Evolutionary conservation across 2,888 invertebrate genomes (phyloP), one percentile per base, ranked within the genome.

Genomic region (Eupithecia subfuscata): DNA sequence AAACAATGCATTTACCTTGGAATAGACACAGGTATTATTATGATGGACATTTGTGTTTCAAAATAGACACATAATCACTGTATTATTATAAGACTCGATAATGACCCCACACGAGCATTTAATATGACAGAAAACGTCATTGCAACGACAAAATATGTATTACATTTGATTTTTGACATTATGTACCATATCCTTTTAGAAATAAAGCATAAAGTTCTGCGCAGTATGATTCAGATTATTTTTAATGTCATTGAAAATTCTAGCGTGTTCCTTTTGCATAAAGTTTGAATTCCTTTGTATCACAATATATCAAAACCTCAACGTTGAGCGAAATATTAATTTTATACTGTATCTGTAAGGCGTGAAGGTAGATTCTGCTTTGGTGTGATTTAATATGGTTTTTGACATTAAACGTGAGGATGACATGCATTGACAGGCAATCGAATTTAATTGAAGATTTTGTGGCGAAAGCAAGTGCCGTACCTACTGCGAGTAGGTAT

Each of bases 401-500:
- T 82, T 82, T 79, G 83, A 82, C 81, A 81, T 83, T 68, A 84
- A 84, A 84, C 81, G 81, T 79, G 80, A 79, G 79, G 81, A 80
- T 86, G 86, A 83, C 82, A 82, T 81, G 83, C 82, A 86, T 83
- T 85, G 87, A 87, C 87, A 87, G 83, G 86, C 84, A 82, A 83
- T 85, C 78, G 70, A 77, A 76, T 81, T 80, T 86, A 87, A 84
- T 84, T 84, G 83, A 81, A 79, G 82, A 82, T 83, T 82, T 83
- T 82, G 77, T 81, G 71, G 67, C 65, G 56, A 64, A 34, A 34
- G 64, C 65, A 40, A 37, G 25, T 25, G 60, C 60, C 60, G 25
- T 56, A 48, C 48, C 9, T 56, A n/a, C n/a, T 9, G 9, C n/a
- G n/a, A n/a, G n/a, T n/a, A n/a, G n/a, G n/a, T n/a, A n/a, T 56